phyloP scores from a whole-genome alignment of 2,113 vertebrate genomes.

The Onychostoma macrolepis region DNA sequence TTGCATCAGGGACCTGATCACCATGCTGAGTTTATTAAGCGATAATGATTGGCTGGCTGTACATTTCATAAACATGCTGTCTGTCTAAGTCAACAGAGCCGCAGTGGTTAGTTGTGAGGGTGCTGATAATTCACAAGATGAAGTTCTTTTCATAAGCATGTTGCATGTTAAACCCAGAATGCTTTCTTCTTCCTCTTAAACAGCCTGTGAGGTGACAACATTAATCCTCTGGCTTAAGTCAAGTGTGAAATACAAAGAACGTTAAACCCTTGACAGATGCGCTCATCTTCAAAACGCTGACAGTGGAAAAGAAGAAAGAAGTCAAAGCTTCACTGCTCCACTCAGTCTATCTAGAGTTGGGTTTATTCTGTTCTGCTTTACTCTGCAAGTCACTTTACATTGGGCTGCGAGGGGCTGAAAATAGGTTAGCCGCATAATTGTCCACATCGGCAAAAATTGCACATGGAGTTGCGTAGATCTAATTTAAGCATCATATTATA shows the following conservation, averaged over 20 bases:
- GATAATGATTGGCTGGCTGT: neutral
- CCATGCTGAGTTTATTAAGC: neutral
- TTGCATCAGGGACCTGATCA: neutral
- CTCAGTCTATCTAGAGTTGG: neutral
- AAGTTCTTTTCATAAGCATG: constrained; percentile 27
- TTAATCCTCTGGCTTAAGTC: constrained; percentile 38
- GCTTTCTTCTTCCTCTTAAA: constrained; percentile 26
- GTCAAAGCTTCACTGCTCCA: neutral
- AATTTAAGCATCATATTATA: neutral
- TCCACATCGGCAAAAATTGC: neutral
- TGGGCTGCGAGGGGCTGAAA: neutral
- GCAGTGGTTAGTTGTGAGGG: neutral
- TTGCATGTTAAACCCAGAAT: constrained; percentile 28
- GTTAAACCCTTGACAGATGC: constrained; percentile 2
- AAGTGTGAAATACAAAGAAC: constrained; percentile 28
- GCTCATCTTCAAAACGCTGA: constrained; percentile 38
- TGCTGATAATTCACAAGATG: constrained; percentile 4
- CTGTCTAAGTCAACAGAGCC: neutral
- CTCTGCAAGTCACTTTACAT: neutral
- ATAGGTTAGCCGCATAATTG: constrained; percentile 13
- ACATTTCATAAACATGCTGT: neutral
- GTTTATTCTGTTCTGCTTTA: neutral
- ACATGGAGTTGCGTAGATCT: neutral
- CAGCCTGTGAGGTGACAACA: constrained; percentile 40
- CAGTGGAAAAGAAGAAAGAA: constrained; percentile 2